Conservation (phyloP, 2,797 vertebrate species). For the Rhabdophis nuchalis region DNA sequence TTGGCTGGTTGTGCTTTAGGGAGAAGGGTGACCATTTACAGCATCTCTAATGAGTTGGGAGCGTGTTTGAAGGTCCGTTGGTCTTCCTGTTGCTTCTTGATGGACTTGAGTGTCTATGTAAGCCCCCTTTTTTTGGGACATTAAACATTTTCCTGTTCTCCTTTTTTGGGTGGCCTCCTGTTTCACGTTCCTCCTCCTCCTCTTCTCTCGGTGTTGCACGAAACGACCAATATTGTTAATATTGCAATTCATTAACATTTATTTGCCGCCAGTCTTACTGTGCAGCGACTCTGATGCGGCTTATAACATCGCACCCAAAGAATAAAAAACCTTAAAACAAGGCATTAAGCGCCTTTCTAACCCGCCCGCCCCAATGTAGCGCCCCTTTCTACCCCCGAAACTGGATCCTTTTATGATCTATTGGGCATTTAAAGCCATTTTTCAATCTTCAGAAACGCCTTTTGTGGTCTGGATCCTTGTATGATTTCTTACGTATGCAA, state of each 20-base stretch:
- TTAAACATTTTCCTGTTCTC: not conserved
- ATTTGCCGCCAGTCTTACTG: too few relatives aligned
- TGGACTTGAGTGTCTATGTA: not conserved
- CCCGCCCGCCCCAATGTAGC: too few relatives aligned
- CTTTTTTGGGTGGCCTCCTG: not conserved
- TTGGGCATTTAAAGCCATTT: too few relatives aligned
- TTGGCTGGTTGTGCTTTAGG: not conserved
- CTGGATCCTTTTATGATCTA: too few relatives aligned
- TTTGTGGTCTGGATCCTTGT: too few relatives aligned
- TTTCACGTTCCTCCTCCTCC: not conserved
- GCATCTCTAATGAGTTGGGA: not conserved
- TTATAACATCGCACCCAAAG: not conserved
- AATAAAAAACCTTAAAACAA: not conserved
- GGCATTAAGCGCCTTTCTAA: too few relatives aligned
- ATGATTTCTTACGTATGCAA: too few relatives aligned
- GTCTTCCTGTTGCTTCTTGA: not conserved
- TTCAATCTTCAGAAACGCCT: too few relatives aligned
- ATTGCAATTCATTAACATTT: not conserved
- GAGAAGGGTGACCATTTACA: not conserved
- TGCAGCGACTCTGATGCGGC: too few relatives aligned
- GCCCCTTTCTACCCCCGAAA: too few relatives aligned
- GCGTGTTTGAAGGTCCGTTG: not conserved
- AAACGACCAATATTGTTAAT: not conserved
- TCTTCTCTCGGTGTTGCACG: not conserved
- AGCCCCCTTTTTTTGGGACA: not conserved